Conservation (phyloP, 2,888 invertebrate species). For the Lysandra coridon region DNA sequence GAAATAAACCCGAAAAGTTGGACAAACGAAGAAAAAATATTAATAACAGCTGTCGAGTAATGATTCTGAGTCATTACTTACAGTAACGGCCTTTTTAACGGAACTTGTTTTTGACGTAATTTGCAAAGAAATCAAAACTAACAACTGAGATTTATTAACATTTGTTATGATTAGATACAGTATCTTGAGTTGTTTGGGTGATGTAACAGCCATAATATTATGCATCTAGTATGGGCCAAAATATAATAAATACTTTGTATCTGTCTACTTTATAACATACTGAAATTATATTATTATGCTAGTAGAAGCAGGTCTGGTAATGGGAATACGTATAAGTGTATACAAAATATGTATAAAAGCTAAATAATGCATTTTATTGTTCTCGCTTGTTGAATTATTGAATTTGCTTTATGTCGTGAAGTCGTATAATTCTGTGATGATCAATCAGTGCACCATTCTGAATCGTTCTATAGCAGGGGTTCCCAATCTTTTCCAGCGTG, state of each 20-base stretch:
- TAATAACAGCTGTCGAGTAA: background rate
- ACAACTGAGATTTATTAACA: slow-evolving; percentile 17
- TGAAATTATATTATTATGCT: background rate
- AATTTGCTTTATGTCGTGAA: background rate
- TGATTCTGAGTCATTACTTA: background rate
- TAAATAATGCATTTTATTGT: background rate
- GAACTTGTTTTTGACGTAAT: background rate
- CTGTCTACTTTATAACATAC: background rate
- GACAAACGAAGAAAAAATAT: background rate
- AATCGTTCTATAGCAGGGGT: background rate
- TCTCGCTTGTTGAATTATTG: background rate
- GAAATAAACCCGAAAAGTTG: background rate
- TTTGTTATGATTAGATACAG: slow-evolving; percentile 16
- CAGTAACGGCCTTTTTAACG: background rate
- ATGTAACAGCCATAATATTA: slow-evolving; percentile 78
- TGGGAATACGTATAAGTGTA: background rate
- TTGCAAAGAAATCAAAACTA: background rate
- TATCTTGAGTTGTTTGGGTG: slow-evolving; percentile 55
- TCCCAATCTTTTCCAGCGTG: too few relatives aligned
- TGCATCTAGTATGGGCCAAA: slow-evolving; percentile 45
- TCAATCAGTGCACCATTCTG: background rate
- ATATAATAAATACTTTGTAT: slow-evolving; percentile 18
- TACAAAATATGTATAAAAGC: background rate
- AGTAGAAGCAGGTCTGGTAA: slow-evolving; percentile 8
- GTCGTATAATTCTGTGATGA: background rate